Conservation (phyloP, 2,797 vertebrate species). For the Coreius guichenoti region DNA sequence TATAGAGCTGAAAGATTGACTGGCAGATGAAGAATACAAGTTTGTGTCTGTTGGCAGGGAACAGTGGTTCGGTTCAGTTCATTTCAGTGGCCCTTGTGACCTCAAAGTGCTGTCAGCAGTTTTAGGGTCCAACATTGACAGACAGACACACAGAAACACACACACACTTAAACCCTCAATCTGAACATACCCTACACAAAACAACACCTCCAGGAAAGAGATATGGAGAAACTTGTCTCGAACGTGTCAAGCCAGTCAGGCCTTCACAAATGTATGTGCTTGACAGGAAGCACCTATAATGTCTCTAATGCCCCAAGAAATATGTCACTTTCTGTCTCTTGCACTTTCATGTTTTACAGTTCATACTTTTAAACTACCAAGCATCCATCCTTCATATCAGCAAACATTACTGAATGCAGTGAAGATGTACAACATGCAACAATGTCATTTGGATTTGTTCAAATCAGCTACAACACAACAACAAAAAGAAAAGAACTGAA, state of each 20-base stretch:
- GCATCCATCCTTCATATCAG: background rate
- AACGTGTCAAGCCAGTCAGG: background rate
- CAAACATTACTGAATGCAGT: background rate
- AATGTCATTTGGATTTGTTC: background rate
- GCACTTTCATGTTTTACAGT: background rate
- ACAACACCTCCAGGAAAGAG: conserved; percentile 12
- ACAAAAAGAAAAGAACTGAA: conserved; percentile 1
- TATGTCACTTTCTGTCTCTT: background rate
- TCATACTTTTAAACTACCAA: background rate
- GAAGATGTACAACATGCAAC: background rate
- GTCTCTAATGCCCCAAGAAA: background rate
- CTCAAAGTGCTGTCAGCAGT: conserved; percentile 44
- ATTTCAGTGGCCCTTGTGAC: conserved; percentile 22
- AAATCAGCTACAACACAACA: background rate
- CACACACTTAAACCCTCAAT: background rate
- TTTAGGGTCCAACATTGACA: conserved; percentile 38
- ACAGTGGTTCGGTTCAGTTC: conserved; percentile 31
- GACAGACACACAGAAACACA: conserved; percentile 20
- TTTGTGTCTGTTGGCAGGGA: conserved; percentile 1
- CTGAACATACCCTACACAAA: conserved; percentile 15
- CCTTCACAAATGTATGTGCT: background rate
- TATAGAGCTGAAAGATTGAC: conserved; percentile 21
- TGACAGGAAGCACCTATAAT: conserved; percentile 13
- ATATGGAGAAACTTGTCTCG: conserved; percentile 6
- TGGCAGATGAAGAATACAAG: conserved; percentile 28